Evolutionary conservation across 2,888 invertebrate species (phyloP).

Genomic region (Lacanobia wlatinum): DNA sequence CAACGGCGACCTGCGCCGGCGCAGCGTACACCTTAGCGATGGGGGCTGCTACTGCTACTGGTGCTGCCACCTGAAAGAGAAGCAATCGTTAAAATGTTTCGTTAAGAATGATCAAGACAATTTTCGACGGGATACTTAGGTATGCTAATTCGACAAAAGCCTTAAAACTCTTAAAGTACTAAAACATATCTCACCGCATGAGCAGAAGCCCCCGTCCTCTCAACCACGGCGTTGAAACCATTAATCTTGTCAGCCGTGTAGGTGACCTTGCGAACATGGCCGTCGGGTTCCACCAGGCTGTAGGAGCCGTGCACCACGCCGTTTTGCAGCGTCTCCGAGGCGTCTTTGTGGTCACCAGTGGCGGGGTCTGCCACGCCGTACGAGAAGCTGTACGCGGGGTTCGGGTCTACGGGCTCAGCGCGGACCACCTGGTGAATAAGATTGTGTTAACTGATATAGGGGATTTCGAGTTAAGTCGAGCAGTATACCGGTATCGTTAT

Average conservation of each 20-base stretch:
- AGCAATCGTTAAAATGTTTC: constrained; percentile 8
- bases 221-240: constrained; percentile 90
- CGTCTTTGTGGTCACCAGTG: constrained; percentile 90
- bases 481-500: not conserved
- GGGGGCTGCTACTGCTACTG: constrained; percentile 79
- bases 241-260: constrained; percentile 90
- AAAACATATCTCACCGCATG: constrained; percentile 78
- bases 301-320: constrained; percentile 90
- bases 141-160: no score
- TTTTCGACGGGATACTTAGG: not conserved
- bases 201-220: constrained; percentile 84
- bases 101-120: not conserved
- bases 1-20: constrained; percentile 81
- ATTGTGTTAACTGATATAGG: not conserved
- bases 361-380: constrained; percentile 88
- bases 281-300: constrained; percentile 89
- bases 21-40: constrained; percentile 80
- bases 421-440: constrained; percentile 73
- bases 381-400: constrained; percentile 89
- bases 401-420: constrained; percentile 88
- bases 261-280: constrained; percentile 87
- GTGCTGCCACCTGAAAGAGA: constrained; percentile 62
- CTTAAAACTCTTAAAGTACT: no score
- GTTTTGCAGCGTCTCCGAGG: constrained; percentile 87
- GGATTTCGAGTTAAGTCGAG: not conserved